Conservation (phyloP, 2,797 vertebrate genomes). For the Molossus molossus region DNA sequence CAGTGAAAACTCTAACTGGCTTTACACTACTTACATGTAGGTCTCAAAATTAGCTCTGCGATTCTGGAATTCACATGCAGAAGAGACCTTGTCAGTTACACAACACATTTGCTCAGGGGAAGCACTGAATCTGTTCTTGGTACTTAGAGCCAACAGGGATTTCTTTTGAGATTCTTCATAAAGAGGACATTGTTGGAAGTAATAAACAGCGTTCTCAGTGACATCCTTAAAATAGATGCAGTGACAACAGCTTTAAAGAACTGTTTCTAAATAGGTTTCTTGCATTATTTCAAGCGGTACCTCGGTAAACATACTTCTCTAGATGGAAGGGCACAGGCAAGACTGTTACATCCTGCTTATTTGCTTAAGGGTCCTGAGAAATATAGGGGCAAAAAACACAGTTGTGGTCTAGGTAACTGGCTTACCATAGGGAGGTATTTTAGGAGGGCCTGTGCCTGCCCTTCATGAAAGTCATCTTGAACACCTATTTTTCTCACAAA, state of each 20-base stretch:
- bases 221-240: slow-evolving; percentile 45
- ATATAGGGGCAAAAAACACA: neutral
- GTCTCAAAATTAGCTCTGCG: neutral
- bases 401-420: neutral
- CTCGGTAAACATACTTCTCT: neutral
- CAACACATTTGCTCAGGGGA: neutral
- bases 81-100: neutral
- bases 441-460: neutral
- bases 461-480: neutral
- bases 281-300: neutral
- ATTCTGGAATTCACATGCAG: neutral
- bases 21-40: neutral
- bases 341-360: neutral
- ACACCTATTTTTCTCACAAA: neutral
- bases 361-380: neutral
- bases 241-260: neutral
- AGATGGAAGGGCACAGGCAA: neutral
- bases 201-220: slow-evolving; percentile 44
- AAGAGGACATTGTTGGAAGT: slow-evolving; percentile 38
- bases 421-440: neutral
- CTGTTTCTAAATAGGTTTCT: neutral
- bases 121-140: neutral
- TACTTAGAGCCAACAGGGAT: neutral
- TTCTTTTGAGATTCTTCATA: slow-evolving; percentile 56
- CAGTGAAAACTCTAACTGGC: neutral